Evolutionary conservation across 2,797 vertebrate species (phyloP).

Genomic region (Anas flavirostris): DNA sequence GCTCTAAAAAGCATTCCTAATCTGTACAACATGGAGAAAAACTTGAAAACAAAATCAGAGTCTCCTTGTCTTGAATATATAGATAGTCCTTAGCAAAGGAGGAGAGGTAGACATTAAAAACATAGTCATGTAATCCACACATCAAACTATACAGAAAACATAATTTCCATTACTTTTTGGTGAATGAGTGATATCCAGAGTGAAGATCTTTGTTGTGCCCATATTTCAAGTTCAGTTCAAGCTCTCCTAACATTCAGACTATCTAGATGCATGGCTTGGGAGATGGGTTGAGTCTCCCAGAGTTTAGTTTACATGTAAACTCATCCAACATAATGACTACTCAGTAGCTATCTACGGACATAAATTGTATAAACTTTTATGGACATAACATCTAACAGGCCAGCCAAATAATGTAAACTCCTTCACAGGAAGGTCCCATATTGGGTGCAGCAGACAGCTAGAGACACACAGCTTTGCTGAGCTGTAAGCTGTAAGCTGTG

Average conservation of each 20-base stretch:
- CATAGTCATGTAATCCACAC: background rate
- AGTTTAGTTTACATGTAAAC: background rate
- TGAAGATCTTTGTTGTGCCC: background rate
- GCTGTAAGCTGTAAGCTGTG: background rate
- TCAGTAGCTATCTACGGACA: background rate
- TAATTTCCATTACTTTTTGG: background rate
- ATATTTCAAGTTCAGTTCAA: background rate
- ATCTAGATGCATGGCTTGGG: background rate
- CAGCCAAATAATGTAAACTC: background rate
- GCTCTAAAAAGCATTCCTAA: background rate
- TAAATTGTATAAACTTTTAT: background rate
- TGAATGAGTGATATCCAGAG: background rate
- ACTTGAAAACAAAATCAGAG: background rate
- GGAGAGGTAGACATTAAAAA: background rate
- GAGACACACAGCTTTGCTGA: rapidly evolving
- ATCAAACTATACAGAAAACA: background rate
- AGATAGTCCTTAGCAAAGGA: background rate
- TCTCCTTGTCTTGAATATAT: background rate
- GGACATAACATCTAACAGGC: background rate
- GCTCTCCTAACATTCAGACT: background rate
- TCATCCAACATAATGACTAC: background rate
- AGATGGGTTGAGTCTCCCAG: background rate
- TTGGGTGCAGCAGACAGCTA: background rate
- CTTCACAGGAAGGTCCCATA: background rate
- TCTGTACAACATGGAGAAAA: background rate